phyloP scores from a whole-genome alignment of 1,140 invertebrate genomes.

The Sipha flava region DNA sequence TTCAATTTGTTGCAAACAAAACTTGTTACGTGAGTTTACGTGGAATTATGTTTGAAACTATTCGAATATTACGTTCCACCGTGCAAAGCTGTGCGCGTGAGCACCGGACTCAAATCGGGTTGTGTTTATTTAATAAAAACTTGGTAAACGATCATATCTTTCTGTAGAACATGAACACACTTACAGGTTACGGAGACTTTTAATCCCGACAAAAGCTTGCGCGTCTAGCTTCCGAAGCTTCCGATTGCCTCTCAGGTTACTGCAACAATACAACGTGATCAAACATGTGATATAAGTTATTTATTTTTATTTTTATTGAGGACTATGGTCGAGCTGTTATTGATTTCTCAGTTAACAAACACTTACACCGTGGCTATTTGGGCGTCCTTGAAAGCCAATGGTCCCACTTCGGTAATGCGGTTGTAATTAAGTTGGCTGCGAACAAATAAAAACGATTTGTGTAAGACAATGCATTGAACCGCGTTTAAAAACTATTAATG shows the following conservation, averaged over 20 bases:
- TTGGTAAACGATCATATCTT: background rate
- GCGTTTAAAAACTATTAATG: background rate
- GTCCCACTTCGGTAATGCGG: constrained; percentile 53
- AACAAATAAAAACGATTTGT: constrained; percentile 28
- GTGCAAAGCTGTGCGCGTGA: too few species aligned
- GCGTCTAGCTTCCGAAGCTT: constrained; percentile 51
- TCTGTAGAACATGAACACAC: constrained; percentile 37
- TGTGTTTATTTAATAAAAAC: constrained; percentile 8
- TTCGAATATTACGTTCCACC: background rate
- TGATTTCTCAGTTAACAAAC: background rate
- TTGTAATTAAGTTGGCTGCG: constrained; percentile 55
- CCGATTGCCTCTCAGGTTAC: constrained; percentile 59
- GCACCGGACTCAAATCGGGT: background rate
- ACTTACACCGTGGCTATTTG: constrained; percentile 59
- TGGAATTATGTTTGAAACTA: background rate
- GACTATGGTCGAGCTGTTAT: too few species aligned
- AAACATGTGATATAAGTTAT: background rate
- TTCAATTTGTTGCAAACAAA: background rate
- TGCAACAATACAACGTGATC: too few species aligned
- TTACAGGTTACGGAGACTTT: constrained; percentile 55
- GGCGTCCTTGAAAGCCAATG: constrained; percentile 55
- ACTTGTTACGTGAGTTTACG: background rate
- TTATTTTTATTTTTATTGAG: too few species aligned
- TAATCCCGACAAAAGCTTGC: constrained; percentile 56
- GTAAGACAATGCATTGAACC: too few species aligned